These are phyloP conservation scores for Arothron firmamentum DNA, from an alignment of 2,113 vertebrate species.

Conservation along the genomic window DNA sequence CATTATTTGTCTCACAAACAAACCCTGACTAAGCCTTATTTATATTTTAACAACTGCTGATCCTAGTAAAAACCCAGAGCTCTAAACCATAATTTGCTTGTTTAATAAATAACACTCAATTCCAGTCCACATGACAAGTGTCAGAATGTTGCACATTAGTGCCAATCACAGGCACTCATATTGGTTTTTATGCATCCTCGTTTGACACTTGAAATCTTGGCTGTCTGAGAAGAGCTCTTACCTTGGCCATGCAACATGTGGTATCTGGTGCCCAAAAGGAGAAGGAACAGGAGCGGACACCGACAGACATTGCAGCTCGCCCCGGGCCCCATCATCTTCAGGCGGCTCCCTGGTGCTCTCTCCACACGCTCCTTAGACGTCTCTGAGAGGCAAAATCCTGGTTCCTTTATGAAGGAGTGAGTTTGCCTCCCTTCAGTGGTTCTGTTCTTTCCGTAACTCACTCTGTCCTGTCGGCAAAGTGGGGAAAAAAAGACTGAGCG, in stretches of 20 bases:
- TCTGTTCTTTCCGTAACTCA: conserved; percentile 17
- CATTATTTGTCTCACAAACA: conserved; percentile 6
- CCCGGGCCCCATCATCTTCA: conserved; percentile 22
- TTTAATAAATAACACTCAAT: too few species aligned
- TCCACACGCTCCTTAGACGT: conserved; percentile 20
- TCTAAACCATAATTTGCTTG: too few species aligned
- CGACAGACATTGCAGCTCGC: conserved; percentile 27
- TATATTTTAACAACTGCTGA: not conserved
- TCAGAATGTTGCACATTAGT: too few species aligned
- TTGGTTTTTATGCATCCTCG: not conserved
- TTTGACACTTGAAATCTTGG: conserved; percentile 9
- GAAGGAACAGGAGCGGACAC: conserved; percentile 35
- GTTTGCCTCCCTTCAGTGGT: not conserved
- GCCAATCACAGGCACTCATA: not conserved
- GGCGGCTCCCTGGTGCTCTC: conserved; percentile 13
- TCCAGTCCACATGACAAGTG: too few species aligned
- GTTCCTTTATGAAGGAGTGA: conserved; percentile 34
- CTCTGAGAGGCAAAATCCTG: conserved; percentile 24
- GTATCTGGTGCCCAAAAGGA: conserved; percentile 58
- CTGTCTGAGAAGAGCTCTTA: conserved; percentile 36
- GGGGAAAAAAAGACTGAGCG: conserved; percentile 4
- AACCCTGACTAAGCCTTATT: not conserved
- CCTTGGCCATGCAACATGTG: conserved; percentile 76
- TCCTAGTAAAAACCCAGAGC: not conserved
- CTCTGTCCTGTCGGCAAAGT: conserved; percentile 17